Conservation (phyloP, 2,113 vertebrate genomes). For the Odocoileus virginianus region DNA sequence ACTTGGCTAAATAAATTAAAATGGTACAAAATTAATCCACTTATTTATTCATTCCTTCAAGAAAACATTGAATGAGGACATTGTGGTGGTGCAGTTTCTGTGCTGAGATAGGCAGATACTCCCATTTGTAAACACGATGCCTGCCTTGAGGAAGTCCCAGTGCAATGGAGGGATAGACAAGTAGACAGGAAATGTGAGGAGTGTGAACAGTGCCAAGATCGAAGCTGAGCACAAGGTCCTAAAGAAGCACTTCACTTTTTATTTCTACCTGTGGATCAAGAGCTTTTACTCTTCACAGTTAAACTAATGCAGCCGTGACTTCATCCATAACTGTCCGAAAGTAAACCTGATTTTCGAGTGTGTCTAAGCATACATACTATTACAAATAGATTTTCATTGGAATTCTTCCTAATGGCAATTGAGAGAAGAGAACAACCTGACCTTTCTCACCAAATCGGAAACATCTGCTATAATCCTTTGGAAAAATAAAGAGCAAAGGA, state of each 20-base stretch:
- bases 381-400: constrained; percentile 20
- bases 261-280: neutral
- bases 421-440: constrained; percentile 45
- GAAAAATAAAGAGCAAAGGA: constrained; percentile 23
- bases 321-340: neutral
- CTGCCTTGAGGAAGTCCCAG: neutral
- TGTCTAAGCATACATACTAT: neutral
- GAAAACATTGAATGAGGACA: neutral
- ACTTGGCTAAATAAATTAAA: neutral
- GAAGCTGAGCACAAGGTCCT: neutral
- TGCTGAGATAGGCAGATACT: too few species aligned
- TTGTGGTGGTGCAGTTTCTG: neutral
- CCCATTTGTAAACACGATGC: neutral
- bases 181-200: neutral
- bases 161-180: neutral
- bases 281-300: neutral
- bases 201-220: neutral
- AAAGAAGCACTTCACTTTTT: neutral
- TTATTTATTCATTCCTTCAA: neutral
- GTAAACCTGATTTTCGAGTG: constrained; percentile 9
- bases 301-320: neutral
- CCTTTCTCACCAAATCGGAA: constrained; percentile 45
- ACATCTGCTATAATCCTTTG: constrained; percentile 14
- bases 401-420: constrained; percentile 29
- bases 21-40: neutral